Percentiles rank a stretch among this genome's conserved stretches.
Conservation (phyloP, 2,888 invertebrate species). For the Phyto melanocephala region DNA sequence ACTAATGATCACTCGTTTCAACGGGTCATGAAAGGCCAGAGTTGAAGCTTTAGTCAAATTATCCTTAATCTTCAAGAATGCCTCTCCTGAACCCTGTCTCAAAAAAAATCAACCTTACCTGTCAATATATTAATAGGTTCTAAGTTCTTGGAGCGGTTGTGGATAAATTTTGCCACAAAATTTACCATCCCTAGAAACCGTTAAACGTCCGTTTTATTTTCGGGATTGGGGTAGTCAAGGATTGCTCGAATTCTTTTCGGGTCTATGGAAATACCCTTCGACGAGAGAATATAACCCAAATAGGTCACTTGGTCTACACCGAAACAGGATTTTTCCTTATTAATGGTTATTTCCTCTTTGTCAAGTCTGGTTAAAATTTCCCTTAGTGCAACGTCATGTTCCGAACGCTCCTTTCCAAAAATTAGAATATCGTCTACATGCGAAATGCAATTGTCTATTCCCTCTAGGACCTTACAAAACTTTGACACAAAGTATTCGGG, state of each 20-base stretch:
- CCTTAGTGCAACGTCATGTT: constrained; percentile 24
- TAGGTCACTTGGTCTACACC: constrained; percentile 20
- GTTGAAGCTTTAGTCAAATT: constrained; percentile 1
- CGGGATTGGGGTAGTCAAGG: constrained; percentile 12
- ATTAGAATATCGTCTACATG: too few relatives aligned
- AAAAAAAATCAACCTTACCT: constrained; percentile 27
- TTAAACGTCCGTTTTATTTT: too few relatives aligned
- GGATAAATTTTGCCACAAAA: too few relatives aligned
- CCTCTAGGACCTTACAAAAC: constrained; percentile 19
- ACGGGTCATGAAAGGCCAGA: constrained; percentile 24
- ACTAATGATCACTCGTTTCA: too few relatives aligned
- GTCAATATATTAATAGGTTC: constrained; percentile 34
- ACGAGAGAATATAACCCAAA: constrained; percentile 15
- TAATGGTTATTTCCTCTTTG: constrained; percentile 39
- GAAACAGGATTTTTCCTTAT: constrained; percentile 26
- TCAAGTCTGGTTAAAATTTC: constrained; percentile 14
- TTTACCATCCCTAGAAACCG: constrained; percentile 29
- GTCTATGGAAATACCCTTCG: constrained; percentile 21
- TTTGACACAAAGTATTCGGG: too few relatives aligned
- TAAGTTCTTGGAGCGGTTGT: too few relatives aligned
- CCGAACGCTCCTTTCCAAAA: constrained; percentile 16
- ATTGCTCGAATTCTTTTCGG: constrained; percentile 23
- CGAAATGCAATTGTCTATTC: too few relatives aligned
- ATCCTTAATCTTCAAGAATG: too few relatives aligned
- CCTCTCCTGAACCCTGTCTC: constrained; percentile 26